Base-by-base conservation (phyloP, 2,797 vertebrate species). In the Gadopsis bispinosus region DNA sequence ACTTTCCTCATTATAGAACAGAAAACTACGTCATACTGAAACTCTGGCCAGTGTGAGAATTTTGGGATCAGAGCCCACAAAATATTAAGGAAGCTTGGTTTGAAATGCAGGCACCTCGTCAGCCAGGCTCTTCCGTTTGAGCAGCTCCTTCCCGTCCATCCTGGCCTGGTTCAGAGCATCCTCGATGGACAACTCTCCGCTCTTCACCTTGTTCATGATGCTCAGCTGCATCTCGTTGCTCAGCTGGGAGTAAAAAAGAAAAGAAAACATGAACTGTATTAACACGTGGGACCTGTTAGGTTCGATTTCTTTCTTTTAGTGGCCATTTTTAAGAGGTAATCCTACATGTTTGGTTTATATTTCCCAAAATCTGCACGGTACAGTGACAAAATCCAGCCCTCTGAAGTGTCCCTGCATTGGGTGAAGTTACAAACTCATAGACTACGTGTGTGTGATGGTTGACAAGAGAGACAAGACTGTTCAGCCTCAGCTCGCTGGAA, bases 221-320 rank as follows among this genome's bases (percentile, higher is more conserved):
- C 91, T 94, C 71, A 96, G 90, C 88, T 96, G 95, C 95, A 95
- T 95, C 82, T 95, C 95, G 53, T 96, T 94, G 84, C 89, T 96
- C 84, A 96, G 81, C 95, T 96, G 74, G 59, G 83, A 79, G 12
- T 26, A 80, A 41, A 43, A 43, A 7, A 79, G 12, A n/a, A 80
- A 41, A 43, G 39, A 7, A 22, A 9, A 22, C 4, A 58, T 29
- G 4, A 11, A 62, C 9, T 41, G 9, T 10, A 50, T 20, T 19
- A 17, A 43, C 4, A n/a, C 1, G 10, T 12, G 22, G 26, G 19
- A 33, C 35, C 3, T 37, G 20, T 19, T 29, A 12, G 14, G 29
- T 43, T 3, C 5, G 8, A n/a, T 19, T 9, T 51, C 0, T 39
- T 50, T 41, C 3, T 56, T 33, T 58, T 26, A 7, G 26, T 35